Evolutionary conservation across 2,888 invertebrate genomes (phyloP).

Genomic region (Scaptomyza parva): DNA sequence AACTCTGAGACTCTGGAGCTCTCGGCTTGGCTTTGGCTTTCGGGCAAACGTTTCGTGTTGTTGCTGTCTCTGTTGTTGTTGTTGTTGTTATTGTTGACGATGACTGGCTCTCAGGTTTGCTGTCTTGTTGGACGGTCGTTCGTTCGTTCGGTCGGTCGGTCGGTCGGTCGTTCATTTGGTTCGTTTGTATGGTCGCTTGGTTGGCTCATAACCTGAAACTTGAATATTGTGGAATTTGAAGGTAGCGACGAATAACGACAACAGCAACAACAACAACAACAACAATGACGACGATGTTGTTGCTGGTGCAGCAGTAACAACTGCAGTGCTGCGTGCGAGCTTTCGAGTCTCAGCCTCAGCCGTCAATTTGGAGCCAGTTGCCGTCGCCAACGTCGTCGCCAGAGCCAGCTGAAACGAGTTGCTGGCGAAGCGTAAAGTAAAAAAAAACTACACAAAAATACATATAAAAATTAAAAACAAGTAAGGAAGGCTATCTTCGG

Average conservation of each 20-base stretch:
- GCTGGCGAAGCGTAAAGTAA: conserved; percentile 75
- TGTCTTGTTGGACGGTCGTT: conserved; percentile 27
- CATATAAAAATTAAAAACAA: conserved; percentile 36
- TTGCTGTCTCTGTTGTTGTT: conserved; percentile 23
- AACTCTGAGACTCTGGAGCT: conserved; percentile 59
- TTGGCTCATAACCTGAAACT: conserved; percentile 80
- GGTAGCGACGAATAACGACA: conserved; percentile 64
- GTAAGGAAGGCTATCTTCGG: too few species aligned
- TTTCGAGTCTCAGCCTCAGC: conserved; percentile 71
- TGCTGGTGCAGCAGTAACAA: conserved; percentile 46
- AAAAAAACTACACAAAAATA: conserved; percentile 1
- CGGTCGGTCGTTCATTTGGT: conserved; percentile 42
- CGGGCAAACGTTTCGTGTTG: conserved; percentile 73
- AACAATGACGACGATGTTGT: conserved; percentile 34
- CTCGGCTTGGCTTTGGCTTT: conserved; percentile 74
- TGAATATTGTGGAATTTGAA: conserved; percentile 81
- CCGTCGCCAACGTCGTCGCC: conserved; percentile 31
- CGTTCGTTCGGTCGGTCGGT: conserved; percentile 16
- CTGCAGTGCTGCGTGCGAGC: conserved; percentile 76
- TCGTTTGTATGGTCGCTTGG: conserved; percentile 52
- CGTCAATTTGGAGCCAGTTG: conserved; percentile 77
- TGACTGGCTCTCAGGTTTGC: conserved; percentile 74
- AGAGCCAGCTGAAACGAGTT: conserved; percentile 72
- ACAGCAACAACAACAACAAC: conserved; percentile 30
- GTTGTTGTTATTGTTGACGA: conserved; percentile 61